Conservation (phyloP, 2,797 vertebrate genomes). For the Sandelia bainsii region DNA sequence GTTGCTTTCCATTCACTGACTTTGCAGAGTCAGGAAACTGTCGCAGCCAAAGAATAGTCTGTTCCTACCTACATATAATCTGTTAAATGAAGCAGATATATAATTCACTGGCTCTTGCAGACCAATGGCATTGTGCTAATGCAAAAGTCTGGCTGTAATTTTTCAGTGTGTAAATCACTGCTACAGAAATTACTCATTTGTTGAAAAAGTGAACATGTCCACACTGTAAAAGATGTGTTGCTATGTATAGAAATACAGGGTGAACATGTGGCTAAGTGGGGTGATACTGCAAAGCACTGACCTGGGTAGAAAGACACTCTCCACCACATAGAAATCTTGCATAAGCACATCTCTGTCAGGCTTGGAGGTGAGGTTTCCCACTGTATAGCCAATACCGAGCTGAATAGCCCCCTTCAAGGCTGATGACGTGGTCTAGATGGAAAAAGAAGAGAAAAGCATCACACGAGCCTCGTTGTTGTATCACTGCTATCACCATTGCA, state of each 20-base stretch:
- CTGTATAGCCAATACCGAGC: conserved; percentile 96
- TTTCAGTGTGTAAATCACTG: conserved; percentile 7
- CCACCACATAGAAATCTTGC: conserved; percentile 99
- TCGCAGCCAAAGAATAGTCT: conserved; percentile 23
- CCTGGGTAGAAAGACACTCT: conserved; percentile 98
- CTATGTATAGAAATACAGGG: not conserved
- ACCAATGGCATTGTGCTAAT: conserved; percentile 21
- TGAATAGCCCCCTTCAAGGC: conserved; percentile 98
- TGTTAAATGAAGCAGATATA: conserved; percentile 38
- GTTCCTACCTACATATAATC: conserved; percentile 50
- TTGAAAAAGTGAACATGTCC: conserved; percentile 1
- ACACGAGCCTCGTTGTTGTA: conserved; percentile 34
- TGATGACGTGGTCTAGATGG: conserved; percentile 92
- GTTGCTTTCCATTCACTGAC: conserved; percentile 41
- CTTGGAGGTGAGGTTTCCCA: conserved; percentile 97
- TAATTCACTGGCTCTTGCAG: conserved; percentile 38
- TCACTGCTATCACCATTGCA: conserved; percentile 1
- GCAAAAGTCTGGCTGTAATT: conserved; percentile 25
- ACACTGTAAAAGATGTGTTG: not conserved
- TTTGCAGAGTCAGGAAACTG: conserved; percentile 42
- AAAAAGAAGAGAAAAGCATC: conserved; percentile 39
- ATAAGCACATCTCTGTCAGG: conserved; percentile 98
- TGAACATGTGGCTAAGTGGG: conserved; percentile 6
- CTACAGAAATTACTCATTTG: conserved; percentile 5
- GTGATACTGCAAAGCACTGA: conserved; percentile 70